These are phyloP conservation scores for Abrostola tripartita DNA, from an alignment of 2,888 invertebrate genomes.

Conservation along the genomic window DNA sequence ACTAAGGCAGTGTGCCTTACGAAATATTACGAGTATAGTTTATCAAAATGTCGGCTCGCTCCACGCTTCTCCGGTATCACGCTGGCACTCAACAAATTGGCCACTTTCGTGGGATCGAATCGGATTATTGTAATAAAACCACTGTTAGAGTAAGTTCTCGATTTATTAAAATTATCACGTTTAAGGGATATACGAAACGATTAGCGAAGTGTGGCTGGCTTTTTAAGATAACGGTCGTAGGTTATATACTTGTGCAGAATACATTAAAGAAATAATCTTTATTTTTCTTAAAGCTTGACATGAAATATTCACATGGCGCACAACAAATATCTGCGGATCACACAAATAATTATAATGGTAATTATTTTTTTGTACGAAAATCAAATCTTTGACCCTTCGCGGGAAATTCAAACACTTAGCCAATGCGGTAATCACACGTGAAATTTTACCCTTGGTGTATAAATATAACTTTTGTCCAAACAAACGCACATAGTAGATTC, in stretches of 20 bases:
- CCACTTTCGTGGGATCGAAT: constrained; percentile 69
- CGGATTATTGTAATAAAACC: constrained; percentile 67
- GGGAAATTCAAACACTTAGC: too few relatives aligned
- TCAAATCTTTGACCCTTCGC: too few relatives aligned
- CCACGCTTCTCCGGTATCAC: constrained; percentile 65
- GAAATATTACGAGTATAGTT: constrained; percentile 78
- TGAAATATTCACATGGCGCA: too few relatives aligned
- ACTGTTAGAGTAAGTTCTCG: constrained; percentile 53
- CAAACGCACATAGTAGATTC: not conserved
- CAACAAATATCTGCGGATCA: too few relatives aligned
- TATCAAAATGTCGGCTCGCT: constrained; percentile 77
- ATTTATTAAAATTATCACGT: constrained; percentile 36
- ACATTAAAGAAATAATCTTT: too few relatives aligned
- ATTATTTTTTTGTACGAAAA: too few relatives aligned
- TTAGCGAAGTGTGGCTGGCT: constrained; percentile 1
- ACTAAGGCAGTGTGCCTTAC: constrained; percentile 53
- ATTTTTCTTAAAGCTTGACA: too few relatives aligned
- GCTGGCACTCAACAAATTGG: constrained; percentile 77
- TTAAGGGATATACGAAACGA: not conserved
- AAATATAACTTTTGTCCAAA: too few relatives aligned
- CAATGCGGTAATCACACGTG: too few relatives aligned
- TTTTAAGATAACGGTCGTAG: not conserved
- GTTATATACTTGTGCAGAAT: not conserved
- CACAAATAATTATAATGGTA: too few relatives aligned
- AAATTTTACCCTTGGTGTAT: too few relatives aligned